phyloP scores from a whole-genome alignment of 2,113 vertebrate species.

The Halcyon senegalensis region DNA sequence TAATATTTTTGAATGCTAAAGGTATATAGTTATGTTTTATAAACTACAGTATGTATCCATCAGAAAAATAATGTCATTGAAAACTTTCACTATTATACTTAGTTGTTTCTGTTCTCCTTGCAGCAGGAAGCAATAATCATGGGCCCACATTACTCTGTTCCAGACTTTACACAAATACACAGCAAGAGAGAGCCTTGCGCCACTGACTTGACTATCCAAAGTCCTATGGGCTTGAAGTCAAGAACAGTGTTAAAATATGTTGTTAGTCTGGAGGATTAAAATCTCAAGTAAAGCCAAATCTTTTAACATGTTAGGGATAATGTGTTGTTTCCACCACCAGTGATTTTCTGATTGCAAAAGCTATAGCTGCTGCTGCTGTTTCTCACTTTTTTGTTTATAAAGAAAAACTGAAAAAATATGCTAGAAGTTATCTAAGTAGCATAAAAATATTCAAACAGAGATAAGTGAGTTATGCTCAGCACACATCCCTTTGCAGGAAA shows the following conservation, averaged over 20 bases:
- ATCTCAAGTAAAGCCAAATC: not conserved
- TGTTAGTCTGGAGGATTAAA: not conserved
- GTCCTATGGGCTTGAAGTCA: not conserved
- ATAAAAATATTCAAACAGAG: not conserved
- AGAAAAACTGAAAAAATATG: not conserved
- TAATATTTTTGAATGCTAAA: not conserved
- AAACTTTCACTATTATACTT: not conserved
- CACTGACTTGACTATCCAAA: rapidly evolving
- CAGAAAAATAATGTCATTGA: not conserved
- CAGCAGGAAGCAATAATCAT: not conserved
- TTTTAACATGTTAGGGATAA: not conserved
- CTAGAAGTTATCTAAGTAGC: not conserved
- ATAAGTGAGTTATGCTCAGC: not conserved
- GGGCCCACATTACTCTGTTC: not conserved
- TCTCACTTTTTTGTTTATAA: not conserved
- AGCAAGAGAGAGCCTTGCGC: not conserved
- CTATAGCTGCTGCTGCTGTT: not conserved
- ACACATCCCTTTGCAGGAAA: not conserved
- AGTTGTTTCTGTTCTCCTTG: not conserved
- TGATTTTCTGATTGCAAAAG: not conserved
- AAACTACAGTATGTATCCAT: not conserved
- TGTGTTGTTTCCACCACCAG: not conserved
- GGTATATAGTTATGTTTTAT: not conserved
- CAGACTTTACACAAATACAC: not conserved
- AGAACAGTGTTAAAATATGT: not conserved